These are phyloP conservation scores for Frankliniella fusca DNA, from an alignment of 2,888 invertebrate genomes.

Conservation along the genomic window DNA sequence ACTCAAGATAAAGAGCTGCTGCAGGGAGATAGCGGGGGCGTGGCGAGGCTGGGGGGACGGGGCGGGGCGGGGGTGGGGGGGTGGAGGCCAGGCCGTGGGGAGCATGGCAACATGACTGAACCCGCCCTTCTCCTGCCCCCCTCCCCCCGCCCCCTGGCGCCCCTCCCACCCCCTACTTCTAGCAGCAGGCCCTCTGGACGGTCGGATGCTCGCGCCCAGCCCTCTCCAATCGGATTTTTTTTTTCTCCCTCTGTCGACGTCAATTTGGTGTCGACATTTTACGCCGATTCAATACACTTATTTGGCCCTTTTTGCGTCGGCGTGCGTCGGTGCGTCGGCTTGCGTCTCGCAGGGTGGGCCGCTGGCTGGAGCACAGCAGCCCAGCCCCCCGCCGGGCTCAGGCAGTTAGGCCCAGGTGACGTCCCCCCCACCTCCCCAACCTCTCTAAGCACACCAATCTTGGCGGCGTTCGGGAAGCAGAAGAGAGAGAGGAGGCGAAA, in stretches of 20 bases:
- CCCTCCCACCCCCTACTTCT: not conserved
- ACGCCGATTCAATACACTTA: conserved; percentile 1
- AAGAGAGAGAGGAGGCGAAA: not conserved
- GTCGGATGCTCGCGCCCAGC: too few relatives aligned
- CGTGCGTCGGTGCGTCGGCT: not conserved
- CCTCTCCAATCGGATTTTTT: too few relatives aligned
- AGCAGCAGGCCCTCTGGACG: not conserved
- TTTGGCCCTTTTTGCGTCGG: not conserved
- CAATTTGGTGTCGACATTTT: conserved; percentile 1
- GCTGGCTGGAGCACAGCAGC: too few relatives aligned
- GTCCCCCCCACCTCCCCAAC: not conserved
- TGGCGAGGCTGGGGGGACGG: too few relatives aligned
- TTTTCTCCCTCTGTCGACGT: not conserved
- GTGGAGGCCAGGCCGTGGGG: not conserved
- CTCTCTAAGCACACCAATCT: not conserved
- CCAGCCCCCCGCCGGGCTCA: too few relatives aligned
- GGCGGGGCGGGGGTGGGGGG: not conserved
- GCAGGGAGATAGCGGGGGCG: not conserved
- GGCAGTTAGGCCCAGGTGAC: too few relatives aligned
- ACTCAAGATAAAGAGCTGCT: conserved; percentile 15
- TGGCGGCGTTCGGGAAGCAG: not conserved
- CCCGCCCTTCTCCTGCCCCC: not conserved
- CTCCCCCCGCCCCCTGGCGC: not conserved
- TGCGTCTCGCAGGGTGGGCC: too few relatives aligned
- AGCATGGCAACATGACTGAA: too few relatives aligned